Evolutionary conservation across 2,113 vertebrate species (phyloP).

Genomic region (Meleagris gallopavo): DNA sequence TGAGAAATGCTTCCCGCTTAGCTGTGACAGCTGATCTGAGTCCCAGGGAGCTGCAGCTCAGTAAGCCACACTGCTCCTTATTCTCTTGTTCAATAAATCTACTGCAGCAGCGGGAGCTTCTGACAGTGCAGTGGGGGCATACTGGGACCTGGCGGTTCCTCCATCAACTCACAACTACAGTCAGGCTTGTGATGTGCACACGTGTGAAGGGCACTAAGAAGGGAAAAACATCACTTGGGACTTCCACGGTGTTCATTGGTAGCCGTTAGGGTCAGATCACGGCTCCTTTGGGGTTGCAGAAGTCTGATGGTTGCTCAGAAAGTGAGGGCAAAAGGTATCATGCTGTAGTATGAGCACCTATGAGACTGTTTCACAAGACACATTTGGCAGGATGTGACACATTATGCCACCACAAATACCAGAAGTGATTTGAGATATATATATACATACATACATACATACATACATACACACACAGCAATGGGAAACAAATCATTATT

Average conservation of each 20-base stretch:
- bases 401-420: not conserved
- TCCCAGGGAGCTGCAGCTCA: not conserved
- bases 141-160: not conserved
- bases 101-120: accelerated
- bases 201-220: not conserved
- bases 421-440: not conserved
- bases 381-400: not conserved
- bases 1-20: not conserved
- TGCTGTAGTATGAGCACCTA: not conserved
- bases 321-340: not conserved
- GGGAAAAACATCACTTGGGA: not conserved
- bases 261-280: not conserved
- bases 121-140: not conserved
- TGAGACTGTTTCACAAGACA: not conserved
- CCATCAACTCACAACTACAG: not conserved
- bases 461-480: not conserved
- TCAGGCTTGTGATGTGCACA: not conserved
- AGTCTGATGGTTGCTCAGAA: not conserved
- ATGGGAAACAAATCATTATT: not conserved
- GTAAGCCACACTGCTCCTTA: not conserved
- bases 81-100: not conserved
- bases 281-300: not conserved
- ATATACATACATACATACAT: too few relatives aligned
- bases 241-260: accelerated
- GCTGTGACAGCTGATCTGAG: not conserved